Conservation (phyloP, 2,113 vertebrate species). For the Urocolius indicus region DNA sequence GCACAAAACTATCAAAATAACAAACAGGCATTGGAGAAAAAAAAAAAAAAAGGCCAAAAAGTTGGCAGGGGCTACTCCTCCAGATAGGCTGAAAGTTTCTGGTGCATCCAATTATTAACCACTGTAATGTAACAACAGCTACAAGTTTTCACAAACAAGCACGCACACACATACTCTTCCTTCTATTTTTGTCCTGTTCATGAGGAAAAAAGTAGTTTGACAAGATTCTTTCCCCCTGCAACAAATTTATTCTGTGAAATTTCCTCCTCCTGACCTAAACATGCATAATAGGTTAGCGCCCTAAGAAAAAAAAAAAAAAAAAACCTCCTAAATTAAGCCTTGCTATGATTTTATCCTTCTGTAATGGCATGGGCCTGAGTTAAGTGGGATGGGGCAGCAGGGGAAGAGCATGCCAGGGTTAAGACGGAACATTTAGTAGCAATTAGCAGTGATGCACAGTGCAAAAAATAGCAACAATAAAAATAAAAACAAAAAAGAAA, state of each 20-base stretch:
- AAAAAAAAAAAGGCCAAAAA: neutral
- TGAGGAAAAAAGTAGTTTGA: rapidly evolving
- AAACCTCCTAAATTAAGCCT: slow-evolving; percentile 31
- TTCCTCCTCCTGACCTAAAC: neutral
- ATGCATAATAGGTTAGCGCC: neutral
- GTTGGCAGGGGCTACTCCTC: neutral
- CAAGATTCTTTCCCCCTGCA: neutral
- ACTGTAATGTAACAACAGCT: neutral
- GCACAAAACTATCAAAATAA: neutral
- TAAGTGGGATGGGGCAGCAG: slow-evolving; percentile 56
- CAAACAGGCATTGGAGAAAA: neutral
- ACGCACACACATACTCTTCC: neutral
- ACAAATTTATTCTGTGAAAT: neutral
- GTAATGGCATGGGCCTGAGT: slow-evolving; percentile 46
- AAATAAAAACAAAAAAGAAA: neutral
- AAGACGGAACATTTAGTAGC: slow-evolving; percentile 59
- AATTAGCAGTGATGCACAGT: slow-evolving; percentile 69
- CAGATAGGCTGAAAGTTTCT: neutral
- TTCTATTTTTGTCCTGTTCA: neutral
- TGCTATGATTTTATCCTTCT: slow-evolving; percentile 32
- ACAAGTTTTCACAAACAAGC: neutral
- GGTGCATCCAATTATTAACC: neutral
- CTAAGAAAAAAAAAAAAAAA: neutral
- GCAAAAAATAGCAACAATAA: slow-evolving; percentile 58
- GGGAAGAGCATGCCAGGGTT: slow-evolving; percentile 43